Percentiles rank a stretch among this genome's conserved stretches.
These are phyloP conservation scores for Drosophila obscura DNA, from an alignment of 1,140 invertebrate genomes.

Conservation along the genomic window DNA sequence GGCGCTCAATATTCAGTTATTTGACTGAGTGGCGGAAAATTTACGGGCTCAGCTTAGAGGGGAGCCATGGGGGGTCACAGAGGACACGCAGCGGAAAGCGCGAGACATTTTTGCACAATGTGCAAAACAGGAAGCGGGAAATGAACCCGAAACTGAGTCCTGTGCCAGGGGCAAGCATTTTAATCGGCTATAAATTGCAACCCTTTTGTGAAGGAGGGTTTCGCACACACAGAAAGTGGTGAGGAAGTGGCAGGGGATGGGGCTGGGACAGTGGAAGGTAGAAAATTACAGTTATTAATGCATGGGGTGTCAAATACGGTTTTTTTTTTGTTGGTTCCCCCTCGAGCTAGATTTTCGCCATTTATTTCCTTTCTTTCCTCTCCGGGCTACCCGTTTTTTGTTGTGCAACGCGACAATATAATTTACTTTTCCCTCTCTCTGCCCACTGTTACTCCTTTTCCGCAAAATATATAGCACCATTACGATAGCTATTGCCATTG, in stretches of 20 bases:
- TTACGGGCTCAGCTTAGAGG: conserved; percentile 55
- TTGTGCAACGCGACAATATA: conserved; percentile 62
- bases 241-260: conserved; percentile 15
- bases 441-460: conserved; percentile 35
- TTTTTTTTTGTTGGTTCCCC: conserved; percentile 41
- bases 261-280: conserved; percentile 21
- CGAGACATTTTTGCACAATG: conserved; percentile 65
- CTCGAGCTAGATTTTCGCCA: conserved; percentile 28
- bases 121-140: conserved; percentile 42
- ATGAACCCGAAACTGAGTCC: conserved; percentile 7
- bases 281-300: conserved; percentile 80
- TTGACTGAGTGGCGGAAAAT: conserved; percentile 71
- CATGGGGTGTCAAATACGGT: conserved; percentile 69
- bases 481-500: conserved; percentile 14
- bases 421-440: conserved; percentile 54
- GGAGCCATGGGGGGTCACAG: conserved; percentile 33
- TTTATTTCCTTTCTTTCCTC: conserved; percentile 23
- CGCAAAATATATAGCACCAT: conserved; percentile 49
- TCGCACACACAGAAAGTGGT: conserved; percentile 38
- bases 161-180: conserved; percentile 55
- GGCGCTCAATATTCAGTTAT: conserved; percentile 19
- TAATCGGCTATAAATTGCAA: conserved; percentile 82
- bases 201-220: conserved; percentile 63
- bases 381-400: conserved; percentile 39
- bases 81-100: conserved; percentile 19